phyloP scores from a whole-genome alignment of 2,888 invertebrate species.

The Heteromurus nitidus region DNA sequence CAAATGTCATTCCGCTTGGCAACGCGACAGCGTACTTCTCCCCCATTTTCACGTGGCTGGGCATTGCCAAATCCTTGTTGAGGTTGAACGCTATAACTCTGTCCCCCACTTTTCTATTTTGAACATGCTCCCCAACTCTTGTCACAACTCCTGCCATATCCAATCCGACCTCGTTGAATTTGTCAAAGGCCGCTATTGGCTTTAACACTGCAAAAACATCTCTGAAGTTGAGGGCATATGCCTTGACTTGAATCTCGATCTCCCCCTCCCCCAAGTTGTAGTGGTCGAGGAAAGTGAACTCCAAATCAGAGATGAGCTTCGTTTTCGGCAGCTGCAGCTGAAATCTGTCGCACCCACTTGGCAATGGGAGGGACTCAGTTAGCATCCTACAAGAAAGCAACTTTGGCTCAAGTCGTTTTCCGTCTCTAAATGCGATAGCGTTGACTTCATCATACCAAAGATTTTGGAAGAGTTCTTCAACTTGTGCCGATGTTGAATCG shows the following conservation, averaged over 20 bases:
- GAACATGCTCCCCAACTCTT: slow-evolving; percentile 10
- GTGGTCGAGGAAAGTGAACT: slow-evolving; percentile 3
- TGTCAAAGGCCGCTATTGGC: slow-evolving; percentile 17
- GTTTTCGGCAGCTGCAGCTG: slow-evolving; percentile 20
- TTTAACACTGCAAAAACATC: slow-evolving; percentile 35
- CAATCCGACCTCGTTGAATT: slow-evolving; percentile 8
- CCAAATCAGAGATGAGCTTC: slow-evolving; percentile 15
- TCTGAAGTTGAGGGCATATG: slow-evolving; percentile 13
- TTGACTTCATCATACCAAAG: slow-evolving; percentile 21
- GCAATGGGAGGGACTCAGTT: neutral
- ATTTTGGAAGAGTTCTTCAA: slow-evolving; percentile 29
- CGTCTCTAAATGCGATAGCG: neutral
- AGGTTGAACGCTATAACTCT: neutral
- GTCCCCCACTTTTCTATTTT: slow-evolving; percentile 8
- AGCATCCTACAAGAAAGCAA: neutral
- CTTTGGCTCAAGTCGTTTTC: neutral
- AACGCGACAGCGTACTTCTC: neutral
- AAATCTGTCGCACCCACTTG: neutral
- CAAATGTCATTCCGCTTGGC: neutral
- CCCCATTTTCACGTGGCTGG: slow-evolving; percentile 4
- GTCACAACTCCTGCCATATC: slow-evolving; percentile 36
- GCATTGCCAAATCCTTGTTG: neutral
- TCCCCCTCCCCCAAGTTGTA: neutral
- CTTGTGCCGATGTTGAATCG: neutral
- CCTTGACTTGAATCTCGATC: slow-evolving; percentile 6